Conservation (phyloP, 1,140 invertebrate genomes). For the Drosophila mayri region DNA sequence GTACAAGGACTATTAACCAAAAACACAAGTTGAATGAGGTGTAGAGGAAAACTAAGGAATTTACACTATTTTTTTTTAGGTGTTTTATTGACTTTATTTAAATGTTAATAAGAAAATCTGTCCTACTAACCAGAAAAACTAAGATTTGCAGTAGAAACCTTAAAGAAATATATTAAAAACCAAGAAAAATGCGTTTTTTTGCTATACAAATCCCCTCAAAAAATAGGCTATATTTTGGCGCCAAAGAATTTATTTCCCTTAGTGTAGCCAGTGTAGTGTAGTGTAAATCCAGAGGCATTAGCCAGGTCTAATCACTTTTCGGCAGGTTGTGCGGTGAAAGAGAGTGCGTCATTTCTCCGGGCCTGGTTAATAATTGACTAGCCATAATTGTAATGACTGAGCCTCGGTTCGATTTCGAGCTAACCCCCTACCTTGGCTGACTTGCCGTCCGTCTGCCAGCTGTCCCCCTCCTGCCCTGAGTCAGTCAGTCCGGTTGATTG, state of each 20-base stretch:
- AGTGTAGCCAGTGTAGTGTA: no score
- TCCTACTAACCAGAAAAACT: no score
- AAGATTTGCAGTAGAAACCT: background rate
- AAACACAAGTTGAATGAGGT: background rate
- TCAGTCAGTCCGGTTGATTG: slow-evolving; percentile 42
- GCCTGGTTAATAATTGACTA: slow-evolving; percentile 67
- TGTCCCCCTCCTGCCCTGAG: background rate
- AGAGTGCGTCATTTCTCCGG: slow-evolving; percentile 58
- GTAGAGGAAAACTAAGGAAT: no score
- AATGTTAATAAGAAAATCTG: background rate
- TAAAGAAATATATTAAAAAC: background rate
- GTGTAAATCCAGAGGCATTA: background rate
- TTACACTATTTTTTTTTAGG: no score
- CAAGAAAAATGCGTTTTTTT: no score
- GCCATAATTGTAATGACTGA: slow-evolving; percentile 63
- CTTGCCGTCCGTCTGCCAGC: slow-evolving; percentile 15
- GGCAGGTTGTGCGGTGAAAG: slow-evolving; percentile 1
- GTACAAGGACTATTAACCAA: background rate
- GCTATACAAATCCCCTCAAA: background rate
- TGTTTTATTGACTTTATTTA: background rate
- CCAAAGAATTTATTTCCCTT: background rate
- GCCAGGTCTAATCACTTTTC: slow-evolving; percentile 19
- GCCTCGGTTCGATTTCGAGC: slow-evolving; percentile 41
- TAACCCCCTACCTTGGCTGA: background rate
- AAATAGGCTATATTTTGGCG: background rate